Percentiles rank a stretch among this genome's conserved stretches.
Conservation (phyloP, 2,113 vertebrate genomes). For the Suricata suricatta region DNA sequence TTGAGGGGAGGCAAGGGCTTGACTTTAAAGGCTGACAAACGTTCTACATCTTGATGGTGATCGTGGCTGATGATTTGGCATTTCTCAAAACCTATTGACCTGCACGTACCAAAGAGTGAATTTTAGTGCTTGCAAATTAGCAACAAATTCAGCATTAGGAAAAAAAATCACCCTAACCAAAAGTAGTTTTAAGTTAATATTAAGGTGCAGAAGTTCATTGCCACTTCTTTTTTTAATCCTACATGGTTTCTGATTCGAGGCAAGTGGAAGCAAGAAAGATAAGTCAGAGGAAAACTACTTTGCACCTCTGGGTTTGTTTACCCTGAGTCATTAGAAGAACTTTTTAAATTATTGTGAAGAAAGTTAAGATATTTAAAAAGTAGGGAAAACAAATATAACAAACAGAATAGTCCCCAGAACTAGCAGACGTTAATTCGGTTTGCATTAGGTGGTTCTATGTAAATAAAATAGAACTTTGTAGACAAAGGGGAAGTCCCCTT, state of each 20-base stretch:
- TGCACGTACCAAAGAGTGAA: neutral
- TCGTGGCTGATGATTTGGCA: neutral
- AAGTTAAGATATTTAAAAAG: neutral
- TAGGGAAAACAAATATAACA: neutral
- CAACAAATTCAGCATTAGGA: neutral
- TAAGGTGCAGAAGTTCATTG: neutral
- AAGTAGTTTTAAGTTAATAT: constrained; percentile 27
- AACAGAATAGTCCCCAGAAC: neutral
- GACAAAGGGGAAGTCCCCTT: neutral
- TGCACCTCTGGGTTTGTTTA: neutral
- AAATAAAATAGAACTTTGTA: constrained; percentile 1
- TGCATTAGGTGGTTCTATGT: neutral
- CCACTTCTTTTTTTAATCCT: neutral
- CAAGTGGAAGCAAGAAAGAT: neutral
- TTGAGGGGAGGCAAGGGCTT: fast-evolving
- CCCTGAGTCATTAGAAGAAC: neutral
- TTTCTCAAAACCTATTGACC: neutral
- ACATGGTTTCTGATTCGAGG: neutral
- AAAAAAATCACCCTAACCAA: neutral
- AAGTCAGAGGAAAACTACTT: neutral
- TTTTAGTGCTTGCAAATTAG: neutral
- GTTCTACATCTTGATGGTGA: neutral
- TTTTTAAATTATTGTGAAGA: neutral
- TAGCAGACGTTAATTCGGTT: neutral
- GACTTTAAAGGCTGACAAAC: neutral